Percentiles rank a stretch among this genome's conserved stretches.
Conservation (phyloP, 2,888 invertebrate genomes). For the Orthosia cruda region DNA sequence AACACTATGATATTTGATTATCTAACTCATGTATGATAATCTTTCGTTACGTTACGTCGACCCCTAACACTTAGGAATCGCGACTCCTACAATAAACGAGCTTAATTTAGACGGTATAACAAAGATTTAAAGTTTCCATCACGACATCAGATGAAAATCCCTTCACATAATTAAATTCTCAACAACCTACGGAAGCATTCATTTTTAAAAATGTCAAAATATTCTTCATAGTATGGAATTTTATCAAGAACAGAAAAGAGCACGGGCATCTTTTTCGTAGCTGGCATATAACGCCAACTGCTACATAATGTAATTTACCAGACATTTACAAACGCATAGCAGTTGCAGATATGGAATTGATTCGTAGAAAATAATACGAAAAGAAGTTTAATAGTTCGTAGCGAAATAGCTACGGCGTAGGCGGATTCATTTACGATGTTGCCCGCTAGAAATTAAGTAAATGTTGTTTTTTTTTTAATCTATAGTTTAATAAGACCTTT, state of each 20-base stretch:
- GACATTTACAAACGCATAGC: constrained; percentile 1
- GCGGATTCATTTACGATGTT: neutral
- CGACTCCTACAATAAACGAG: neutral
- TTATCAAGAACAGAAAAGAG: neutral
- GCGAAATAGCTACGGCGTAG: constrained; percentile 15
- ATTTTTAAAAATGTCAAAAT: neutral
- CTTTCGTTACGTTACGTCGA: neutral
- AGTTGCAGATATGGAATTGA: constrained; percentile 20
- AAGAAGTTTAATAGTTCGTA: constrained; percentile 14
- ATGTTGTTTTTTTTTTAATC: too few relatives aligned
- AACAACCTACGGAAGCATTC: neutral
- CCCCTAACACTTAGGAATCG: neutral
- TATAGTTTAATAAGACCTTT: too few relatives aligned
- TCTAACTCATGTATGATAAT: neutral
- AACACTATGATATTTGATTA: neutral
- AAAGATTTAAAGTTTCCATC: neutral
- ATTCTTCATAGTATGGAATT: neutral
- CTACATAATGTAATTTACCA: constrained; percentile 7
- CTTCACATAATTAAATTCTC: neutral
- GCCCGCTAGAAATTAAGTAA: too few relatives aligned
- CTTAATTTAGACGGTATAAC: neutral
- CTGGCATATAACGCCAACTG: too few relatives aligned
- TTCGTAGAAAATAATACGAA: constrained; percentile 1
- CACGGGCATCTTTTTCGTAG: neutral
- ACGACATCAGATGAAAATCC: neutral